phyloP scores from a whole-genome alignment of 2,113 vertebrate genomes.

The Oncorhynchus masou region DNA sequence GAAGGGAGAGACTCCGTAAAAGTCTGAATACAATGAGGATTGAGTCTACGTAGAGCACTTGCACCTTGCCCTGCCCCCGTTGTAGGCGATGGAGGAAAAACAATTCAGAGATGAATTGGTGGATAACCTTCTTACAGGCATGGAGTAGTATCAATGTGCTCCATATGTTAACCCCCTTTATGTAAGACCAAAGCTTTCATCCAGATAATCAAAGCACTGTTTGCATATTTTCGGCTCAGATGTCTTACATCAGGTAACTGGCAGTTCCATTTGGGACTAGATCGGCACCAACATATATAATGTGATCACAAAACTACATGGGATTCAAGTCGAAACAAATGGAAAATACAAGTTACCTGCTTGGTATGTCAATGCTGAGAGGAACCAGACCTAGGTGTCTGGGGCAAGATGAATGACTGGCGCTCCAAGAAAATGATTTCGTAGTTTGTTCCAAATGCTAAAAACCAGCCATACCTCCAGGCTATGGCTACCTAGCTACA shows the following conservation, averaged over 20 bases:
- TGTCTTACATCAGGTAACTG: conserved; percentile 37
- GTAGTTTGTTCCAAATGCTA: conserved; percentile 66
- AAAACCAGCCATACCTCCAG: conserved; percentile 55
- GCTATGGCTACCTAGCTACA: conserved; percentile 56
- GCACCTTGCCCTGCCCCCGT: neutral
- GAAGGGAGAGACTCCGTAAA: conserved; percentile 21
- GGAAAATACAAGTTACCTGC: conserved; percentile 64
- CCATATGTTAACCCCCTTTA: conserved; percentile 43
- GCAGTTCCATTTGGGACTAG: conserved; percentile 46
- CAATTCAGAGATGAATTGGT: conserved; percentile 25
- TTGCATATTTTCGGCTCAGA: conserved; percentile 32
- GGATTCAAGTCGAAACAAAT: conserved; percentile 28
- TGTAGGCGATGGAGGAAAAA: conserved; percentile 14
- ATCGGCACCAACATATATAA: conserved; percentile 52
- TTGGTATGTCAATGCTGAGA: conserved; percentile 62
- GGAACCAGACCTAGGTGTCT: conserved; percentile 68
- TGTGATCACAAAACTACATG: conserved; percentile 31
- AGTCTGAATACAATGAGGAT: neutral
- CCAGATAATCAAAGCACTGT: conserved; percentile 40
- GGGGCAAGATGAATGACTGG: conserved; percentile 71
- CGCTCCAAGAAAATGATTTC: conserved; percentile 67
- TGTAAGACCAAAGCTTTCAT: conserved; percentile 39
- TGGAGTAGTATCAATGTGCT: conserved; percentile 35
- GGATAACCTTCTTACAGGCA: conserved; percentile 38
- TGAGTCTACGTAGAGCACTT: neutral